Evolutionary conservation across 2,888 invertebrate species (phyloP).

Genomic region (Conchocele bisecta): DNA sequence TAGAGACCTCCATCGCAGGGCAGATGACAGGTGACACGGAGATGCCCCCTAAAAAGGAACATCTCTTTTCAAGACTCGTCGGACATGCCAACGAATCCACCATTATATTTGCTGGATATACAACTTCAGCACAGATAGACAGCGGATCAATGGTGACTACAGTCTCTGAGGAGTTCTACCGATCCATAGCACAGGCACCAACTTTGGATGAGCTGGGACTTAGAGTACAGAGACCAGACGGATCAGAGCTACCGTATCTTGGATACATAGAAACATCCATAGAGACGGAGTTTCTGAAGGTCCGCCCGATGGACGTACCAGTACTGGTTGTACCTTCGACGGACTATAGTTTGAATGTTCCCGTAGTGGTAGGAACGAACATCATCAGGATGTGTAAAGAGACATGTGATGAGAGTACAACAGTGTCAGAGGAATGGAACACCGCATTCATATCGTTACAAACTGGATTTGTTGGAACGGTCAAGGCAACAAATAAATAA

Average conservation of each 20-base stretch:
- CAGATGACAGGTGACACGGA: too few relatives aligned
- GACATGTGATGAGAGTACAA: not conserved
- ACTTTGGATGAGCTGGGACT: not conserved
- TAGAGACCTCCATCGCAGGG: too few relatives aligned
- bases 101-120: not conserved
- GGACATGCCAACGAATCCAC: not conserved
- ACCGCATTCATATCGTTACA: not conserved
- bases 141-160: slow-evolving; percentile 20
- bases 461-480: not conserved
- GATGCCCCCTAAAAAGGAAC: too few relatives aligned
- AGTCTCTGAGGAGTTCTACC: slow-evolving; percentile 1
- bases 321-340: slow-evolving; percentile 4
- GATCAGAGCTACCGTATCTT: slow-evolving; percentile 1
- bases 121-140: slow-evolving; percentile 9
- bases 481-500: slow-evolving; percentile 14
- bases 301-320: not conserved
- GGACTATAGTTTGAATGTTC: not conserved
- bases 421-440: not conserved
- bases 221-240: not conserved
- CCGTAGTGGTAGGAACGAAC: slow-evolving; percentile 9
- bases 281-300: not conserved
- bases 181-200: not conserved
- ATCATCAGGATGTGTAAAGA: not conserved
- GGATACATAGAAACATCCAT: slow-evolving; percentile 12
- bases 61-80: too few relatives aligned